Percentiles rank a stretch among this genome's conserved stretches.
These are phyloP conservation scores for Homalodisca vitripennis DNA, from an alignment of 1,140 invertebrate species.

Conservation along the genomic window DNA sequence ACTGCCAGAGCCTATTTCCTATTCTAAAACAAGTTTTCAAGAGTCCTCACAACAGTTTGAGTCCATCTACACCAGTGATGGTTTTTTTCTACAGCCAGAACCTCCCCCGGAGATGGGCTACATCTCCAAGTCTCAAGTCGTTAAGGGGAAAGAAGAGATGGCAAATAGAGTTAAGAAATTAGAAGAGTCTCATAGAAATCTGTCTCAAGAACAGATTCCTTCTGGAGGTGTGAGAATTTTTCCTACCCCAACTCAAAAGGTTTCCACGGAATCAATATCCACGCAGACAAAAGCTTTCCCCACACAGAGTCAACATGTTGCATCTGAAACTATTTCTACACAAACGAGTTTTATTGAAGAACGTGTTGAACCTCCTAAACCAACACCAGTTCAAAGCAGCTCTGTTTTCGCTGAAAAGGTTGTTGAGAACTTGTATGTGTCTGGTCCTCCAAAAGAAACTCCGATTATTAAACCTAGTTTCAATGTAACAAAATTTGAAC, in stretches of 20 bases:
- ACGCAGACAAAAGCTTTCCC: background rate
- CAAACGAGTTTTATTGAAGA: constrained; percentile 6
- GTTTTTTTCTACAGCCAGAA: constrained; percentile 59
- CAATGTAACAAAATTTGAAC: constrained; percentile 13
- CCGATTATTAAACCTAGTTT: background rate
- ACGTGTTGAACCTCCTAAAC: background rate
- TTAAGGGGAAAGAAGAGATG: constrained; percentile 52
- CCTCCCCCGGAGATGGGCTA: constrained; percentile 71
- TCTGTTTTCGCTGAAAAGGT: background rate
- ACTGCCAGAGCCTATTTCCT: background rate
- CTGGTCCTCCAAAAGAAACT: background rate
- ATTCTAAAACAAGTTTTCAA: constrained; percentile 8
- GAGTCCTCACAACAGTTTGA: constrained; percentile 8
- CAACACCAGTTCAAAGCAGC: background rate
- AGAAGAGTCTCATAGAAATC: constrained; percentile 58
- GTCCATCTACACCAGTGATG: constrained; percentile 27
- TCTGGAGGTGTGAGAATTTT: constrained; percentile 62
- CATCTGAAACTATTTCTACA: background rate
- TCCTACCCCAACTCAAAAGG: constrained; percentile 47
- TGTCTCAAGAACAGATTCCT: constrained; percentile 59
- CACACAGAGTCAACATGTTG: background rate
- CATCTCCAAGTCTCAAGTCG: constrained; percentile 54
- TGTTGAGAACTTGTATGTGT: constrained; percentile 8
- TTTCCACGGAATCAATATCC: constrained; percentile 40
- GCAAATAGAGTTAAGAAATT: constrained; percentile 61